Evolutionary conservation across 2,888 invertebrate species (phyloP).

Genomic region (Macrosiphum euphorbiae): DNA sequence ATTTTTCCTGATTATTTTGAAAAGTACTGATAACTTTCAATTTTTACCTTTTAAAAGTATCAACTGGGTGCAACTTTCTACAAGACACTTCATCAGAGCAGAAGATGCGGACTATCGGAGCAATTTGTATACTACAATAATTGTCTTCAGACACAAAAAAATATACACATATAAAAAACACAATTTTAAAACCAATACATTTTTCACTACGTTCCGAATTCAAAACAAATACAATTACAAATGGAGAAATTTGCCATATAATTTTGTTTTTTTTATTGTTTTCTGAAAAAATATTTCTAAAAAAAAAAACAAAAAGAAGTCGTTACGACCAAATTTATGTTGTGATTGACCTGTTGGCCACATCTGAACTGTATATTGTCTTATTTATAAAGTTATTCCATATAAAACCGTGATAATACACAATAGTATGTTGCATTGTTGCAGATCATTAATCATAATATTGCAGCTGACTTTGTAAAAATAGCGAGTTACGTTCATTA

Average conservation of each 20-base stretch:
- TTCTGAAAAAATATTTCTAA: neutral
- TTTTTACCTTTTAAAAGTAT: no score
- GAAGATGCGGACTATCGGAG: no score
- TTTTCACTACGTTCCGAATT: neutral
- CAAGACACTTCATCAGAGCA: no score
- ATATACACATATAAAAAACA: no score
- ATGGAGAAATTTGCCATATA: neutral
- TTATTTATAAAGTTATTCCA: neutral
- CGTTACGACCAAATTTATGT: neutral
- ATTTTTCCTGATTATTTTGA: no score
- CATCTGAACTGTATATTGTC: neutral
- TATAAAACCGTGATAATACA: neutral
- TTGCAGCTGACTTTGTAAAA: no score
- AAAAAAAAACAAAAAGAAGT: neutral
- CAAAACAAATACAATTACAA: neutral
- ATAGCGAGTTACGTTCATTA: neutral
- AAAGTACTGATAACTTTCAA: no score
- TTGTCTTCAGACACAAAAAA: no score
- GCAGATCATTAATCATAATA: no score
- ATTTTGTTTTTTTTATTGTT: neutral
- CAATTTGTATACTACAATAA: no score
- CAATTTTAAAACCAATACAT: no score
- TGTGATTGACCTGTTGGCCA: neutral
- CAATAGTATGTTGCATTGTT: neutral
- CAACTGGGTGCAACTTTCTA: no score